Evolutionary conservation across 1,140 invertebrate genomes (phyloP).

Genomic region (Diachasmimorpha longicaudata): DNA sequence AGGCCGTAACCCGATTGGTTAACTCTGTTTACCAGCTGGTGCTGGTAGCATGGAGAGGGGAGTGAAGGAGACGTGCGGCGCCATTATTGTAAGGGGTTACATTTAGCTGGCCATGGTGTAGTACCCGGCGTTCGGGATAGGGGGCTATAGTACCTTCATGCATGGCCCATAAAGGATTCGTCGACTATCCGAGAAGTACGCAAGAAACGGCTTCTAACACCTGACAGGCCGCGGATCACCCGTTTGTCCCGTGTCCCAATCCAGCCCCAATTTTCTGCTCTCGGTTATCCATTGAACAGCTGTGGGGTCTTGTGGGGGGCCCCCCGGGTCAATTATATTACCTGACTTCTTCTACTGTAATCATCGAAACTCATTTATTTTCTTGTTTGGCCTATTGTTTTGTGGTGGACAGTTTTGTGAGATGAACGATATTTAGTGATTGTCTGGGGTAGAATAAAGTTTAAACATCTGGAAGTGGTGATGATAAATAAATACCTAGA

Average conservation of each 20-base stretch:
- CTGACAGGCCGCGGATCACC: constrained; percentile 56
- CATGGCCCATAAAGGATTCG: constrained; percentile 73
- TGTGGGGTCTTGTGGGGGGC: not conserved
- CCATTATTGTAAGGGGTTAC: constrained; percentile 69
- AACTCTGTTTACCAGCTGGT: constrained; percentile 62
- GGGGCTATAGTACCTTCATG: constrained; percentile 72
- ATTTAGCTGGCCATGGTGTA: constrained; percentile 64
- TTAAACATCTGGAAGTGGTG: not conserved
- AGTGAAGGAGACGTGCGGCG: constrained; percentile 67
- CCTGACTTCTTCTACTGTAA: no score
- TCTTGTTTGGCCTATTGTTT: not conserved
- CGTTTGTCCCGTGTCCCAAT: constrained; percentile 17
- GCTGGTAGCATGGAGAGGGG: constrained; percentile 52
- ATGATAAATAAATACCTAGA: not conserved
- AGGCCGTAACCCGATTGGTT: constrained; percentile 55
- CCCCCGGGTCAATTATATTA: no score
- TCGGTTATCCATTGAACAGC: not conserved
- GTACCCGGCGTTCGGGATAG: constrained; percentile 70
- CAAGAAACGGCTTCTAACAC: constrained; percentile 67
- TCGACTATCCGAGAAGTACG: constrained; percentile 72
- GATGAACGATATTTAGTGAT: not conserved
- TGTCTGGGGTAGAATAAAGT: not conserved
- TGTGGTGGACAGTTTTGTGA: no score
- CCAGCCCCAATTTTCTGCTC: constrained; percentile 10
- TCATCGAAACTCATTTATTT: not conserved